Evolutionary conservation across 2,797 vertebrate genomes (phyloP), one percentile per base, ranked within the genome.

Genomic region (Catamblyrhynchus diadema): DNA sequence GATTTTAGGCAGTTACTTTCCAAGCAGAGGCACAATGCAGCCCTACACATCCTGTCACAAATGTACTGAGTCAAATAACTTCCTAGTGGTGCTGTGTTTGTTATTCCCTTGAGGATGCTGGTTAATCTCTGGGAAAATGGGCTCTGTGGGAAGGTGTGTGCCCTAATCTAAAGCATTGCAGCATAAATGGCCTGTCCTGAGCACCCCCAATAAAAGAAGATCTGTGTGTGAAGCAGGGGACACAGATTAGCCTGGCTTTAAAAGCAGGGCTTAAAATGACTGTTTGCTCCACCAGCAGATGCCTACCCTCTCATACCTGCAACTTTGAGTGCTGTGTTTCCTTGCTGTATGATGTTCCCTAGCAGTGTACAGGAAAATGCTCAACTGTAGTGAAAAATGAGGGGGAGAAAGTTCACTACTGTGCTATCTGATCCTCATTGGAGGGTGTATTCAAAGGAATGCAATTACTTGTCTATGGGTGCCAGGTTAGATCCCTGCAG

Each of bases 401-500:
- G 15, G 2, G 8, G 9, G 8, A 24, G 2, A 10, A 21, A 27
- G 19, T 30, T 22, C 11, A 25, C 21, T 14, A 10, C 18, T 61
- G n/a, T 47, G 35, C 42, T 83, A 6, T 16, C 18, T 67, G 53
- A 27, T 74, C 30, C 51, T 83, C 56, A 16, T 7, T 1, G 3
- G 39, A 77, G 25, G 16, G 25, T 0, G 0, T 9, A 33, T 28
- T 60, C 51, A 59, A 35, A 77, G 20, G 14, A 53, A 50, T 1
- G 0, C 28, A 28, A n/a, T 77, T 56, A 60, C 30, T 62, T 4
- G 1, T 30, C 3, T 0, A 0, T 41, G 18, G 45, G 32, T 72
- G 37, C n/a, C 1, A 5, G 64, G 70, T 54, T 48, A 51, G 28
- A 61, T 60, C 56, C 39, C 32, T n/a, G 47, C 30, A 59, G 41